Base-by-base conservation (phyloP, 2,888 invertebrate genomes). In the Caenorhabditis zanzibari region DNA sequence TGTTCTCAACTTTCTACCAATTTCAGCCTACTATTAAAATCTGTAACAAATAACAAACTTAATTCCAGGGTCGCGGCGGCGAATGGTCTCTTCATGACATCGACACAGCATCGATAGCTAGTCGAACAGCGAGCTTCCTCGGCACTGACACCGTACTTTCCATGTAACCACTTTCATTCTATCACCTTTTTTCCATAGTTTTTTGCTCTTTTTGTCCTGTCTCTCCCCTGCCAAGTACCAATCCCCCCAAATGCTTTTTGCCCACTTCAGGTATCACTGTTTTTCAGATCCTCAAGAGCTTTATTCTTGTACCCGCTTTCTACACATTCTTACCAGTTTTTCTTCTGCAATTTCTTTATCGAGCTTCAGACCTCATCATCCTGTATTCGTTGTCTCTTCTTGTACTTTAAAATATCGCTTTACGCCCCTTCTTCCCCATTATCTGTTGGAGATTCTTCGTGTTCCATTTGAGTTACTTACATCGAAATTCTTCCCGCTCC, bases 71-170 rank as follows among this genome's bases (percentile, higher is more conserved):
- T 76, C 92, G 92, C 16, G 85, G 90, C 44, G 86, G 90, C 44
- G 91, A 90, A 22, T 93, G 93, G 93, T 90, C 82, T 26, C 79
- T 92, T 10, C 82, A 86, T 26, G 91, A 91, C 69, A 88, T 91
- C 44, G 90, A 91, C 81, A 83, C 86, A 2, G 87, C 85, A 5
- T 88, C 88, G 35, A 82, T 90, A 14, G 82, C 85, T 19, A 84
- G 85, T 41, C 84, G 86, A 35, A 88, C 88, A 9, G 86, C 86
- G 26, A 86, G 86, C 54, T 86, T 88, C 52, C 82, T 89, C 47
- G 88, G 86, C 35, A 85, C 87, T 7, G 87, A 87, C 64, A 86
- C 87, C 0, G 87, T 87, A 52, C 77, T 88, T 26, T 87, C 87
- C 47, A 84, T 87, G 84, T 88, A 75, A 83, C 28, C 49, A 82